Evolutionary conservation across 2,113 vertebrate genomes (phyloP), one percentile per base, ranked within the genome.

Genomic region (Dipodomys ordii): DNA sequence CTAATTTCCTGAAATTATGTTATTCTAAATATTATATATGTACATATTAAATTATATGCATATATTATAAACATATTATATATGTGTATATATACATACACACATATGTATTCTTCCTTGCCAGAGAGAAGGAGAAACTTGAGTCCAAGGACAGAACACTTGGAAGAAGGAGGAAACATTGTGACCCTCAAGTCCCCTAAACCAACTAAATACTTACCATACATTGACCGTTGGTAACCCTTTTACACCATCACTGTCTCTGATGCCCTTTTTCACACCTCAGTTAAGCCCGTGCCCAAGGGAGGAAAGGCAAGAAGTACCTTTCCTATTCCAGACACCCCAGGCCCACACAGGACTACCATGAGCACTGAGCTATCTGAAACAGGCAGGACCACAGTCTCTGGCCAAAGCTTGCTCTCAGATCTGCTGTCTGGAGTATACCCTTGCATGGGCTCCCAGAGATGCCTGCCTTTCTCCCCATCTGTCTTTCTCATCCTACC

Each of bases 401-500:
- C 62, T 3, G 2, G 46, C 15, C 28, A 39, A 83, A 46, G 28
- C 65, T 85, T 53, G 69, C 76, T 91, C 32, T 90, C 32, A 79
- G 11, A 65, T 19, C 74, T 35, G 74, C 46, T 86, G 62, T 84
- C 74, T 88, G 78, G 83, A 88, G 35, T 44, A 88, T n/a, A 92
- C 79, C 57, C 65, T 92, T 92, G 57, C 0, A 1, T 88, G 44
- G 71, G 60, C 94, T 93, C 39, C 1, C 16, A 4, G 82, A 74
- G 44, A 46, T 91, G 46, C 69, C 88, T 86, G 73, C 94, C 84
- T 93, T 87, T 97, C 71, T 95, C 94, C 92, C 71, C 94, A 91
- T 89, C 88, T 95, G 94, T 84, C 92, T 97, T 95, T 94, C 72
- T 39, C 3, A 85, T 94, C 57, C 49, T 77, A 96, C 85, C 79